Percentiles rank a stretch among this genome's conserved stretches.
Evolutionary conservation across 2,113 vertebrate genomes (phyloP).

Genomic region (Odobenus rosmarus): DNA sequence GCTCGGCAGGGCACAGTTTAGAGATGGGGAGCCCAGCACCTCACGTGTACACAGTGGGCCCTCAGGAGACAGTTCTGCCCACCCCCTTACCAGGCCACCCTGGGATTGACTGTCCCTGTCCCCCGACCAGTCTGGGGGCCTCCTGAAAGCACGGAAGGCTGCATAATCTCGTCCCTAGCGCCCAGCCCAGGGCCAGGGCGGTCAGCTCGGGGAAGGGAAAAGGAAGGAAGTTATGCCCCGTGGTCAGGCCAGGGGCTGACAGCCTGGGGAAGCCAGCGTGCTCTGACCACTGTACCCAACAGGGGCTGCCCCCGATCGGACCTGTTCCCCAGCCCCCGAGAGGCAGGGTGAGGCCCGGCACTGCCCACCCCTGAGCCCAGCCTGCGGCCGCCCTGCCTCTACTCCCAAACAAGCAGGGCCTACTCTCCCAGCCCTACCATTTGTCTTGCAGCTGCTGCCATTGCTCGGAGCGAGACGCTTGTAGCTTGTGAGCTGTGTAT

Average conservation of each 20-base stretch:
- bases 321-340: background rate
- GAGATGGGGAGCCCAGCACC: background rate
- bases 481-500: constrained; percentile 82
- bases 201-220: background rate
- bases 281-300: background rate
- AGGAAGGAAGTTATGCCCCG: background rate
- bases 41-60: background rate
- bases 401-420: background rate
- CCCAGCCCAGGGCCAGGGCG: background rate
- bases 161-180: background rate
- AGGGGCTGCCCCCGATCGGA: background rate
- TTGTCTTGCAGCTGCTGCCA: constrained; percentile 75
- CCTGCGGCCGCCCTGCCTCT: constrained; percentile 3
- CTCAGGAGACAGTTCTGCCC: background rate
- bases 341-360: background rate
- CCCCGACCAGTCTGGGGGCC: background rate
- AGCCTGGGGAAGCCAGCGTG: background rate
- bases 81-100: background rate
- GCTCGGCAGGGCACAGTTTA: background rate
- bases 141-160: background rate
- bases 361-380: background rate
- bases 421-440: constrained; percentile 61
- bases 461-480: constrained; percentile 75
- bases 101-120: background rate
- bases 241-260: background rate